A percentile compares a stretch with the other conserved stretches of the same genome.
Conservation (phyloP, 2,888 invertebrate genomes). For the Flexamia atlantica region DNA sequence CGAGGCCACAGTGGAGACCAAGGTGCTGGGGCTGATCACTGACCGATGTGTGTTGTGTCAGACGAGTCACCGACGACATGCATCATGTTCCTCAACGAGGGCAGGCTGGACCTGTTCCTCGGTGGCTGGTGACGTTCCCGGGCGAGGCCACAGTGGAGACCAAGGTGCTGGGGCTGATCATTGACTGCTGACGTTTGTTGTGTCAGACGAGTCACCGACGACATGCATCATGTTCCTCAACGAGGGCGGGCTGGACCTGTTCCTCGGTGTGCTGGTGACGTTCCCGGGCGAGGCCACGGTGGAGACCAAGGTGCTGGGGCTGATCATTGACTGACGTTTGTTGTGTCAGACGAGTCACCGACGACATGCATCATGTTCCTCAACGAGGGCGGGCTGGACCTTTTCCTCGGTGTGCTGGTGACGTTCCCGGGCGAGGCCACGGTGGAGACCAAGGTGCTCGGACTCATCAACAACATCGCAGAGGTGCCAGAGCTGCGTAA, state of each 20-base stretch:
- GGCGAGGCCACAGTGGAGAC: slow-evolving; percentile 84
- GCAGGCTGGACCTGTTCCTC: slow-evolving; percentile 82
- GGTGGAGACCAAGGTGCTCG: slow-evolving; percentile 87
- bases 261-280: slow-evolving; percentile 81
- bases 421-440: slow-evolving; percentile 80
- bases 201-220: slow-evolving; percentile 82
- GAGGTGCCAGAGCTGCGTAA: slow-evolving; percentile 80
- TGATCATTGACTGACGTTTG: too few relatives aligned
- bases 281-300: slow-evolving; percentile 81
- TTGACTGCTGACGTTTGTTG: too few relatives aligned
- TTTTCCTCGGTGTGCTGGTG: slow-evolving; percentile 82
- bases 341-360: slow-evolving; percentile 83
- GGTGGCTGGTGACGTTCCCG: slow-evolving; percentile 79
- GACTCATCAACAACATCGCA: slow-evolving; percentile 86
- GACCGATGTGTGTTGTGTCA: too few relatives aligned
- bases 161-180: slow-evolving; percentile 75
- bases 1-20: slow-evolving; percentile 85
- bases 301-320: slow-evolving; percentile 86
- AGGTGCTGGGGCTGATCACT: slow-evolving; percentile 85
- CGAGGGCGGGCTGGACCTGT: slow-evolving; percentile 82
- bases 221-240: slow-evolving; percentile 84
- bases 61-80: too few relatives aligned
- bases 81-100: slow-evolving; percentile 81
- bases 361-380: slow-evolving; percentile 84
- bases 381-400: slow-evolving; percentile 81